phyloP scores from a whole-genome alignment of 2,888 invertebrate species.

The Brachyopa scutellaris region DNA sequence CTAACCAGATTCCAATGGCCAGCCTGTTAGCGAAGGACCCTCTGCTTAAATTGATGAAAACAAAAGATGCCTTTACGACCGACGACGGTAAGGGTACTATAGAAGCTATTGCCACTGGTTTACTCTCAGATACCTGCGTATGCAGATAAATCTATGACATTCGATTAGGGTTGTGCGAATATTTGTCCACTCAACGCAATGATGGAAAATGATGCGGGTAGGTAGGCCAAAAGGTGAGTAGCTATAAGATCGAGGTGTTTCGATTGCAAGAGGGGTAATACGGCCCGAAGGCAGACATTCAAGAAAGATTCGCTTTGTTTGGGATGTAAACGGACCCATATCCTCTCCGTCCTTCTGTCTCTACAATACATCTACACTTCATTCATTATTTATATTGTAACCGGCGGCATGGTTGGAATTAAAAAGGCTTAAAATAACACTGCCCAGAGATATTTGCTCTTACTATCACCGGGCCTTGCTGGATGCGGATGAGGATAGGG shows the following conservation, averaged over 20 bases:
- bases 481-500: neutral
- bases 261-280: constrained; percentile 24
- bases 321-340: constrained; percentile 31
- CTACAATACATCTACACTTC: constrained; percentile 16
- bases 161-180: constrained; percentile 42
- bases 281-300: constrained; percentile 31
- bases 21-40: no score
- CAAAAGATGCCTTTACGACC: no score
- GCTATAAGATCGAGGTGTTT: constrained; percentile 30
- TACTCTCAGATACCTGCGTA: neutral
- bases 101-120: neutral
- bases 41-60: no score
- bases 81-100: no score
- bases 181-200: constrained; percentile 21
- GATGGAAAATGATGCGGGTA: constrained; percentile 34
- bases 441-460: constrained; percentile 43
- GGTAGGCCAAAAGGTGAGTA: constrained; percentile 43
- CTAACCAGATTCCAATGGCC: neutral
- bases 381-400: constrained; percentile 60
- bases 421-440: constrained; percentile 66
- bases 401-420: constrained; percentile 62
- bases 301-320: constrained; percentile 28
- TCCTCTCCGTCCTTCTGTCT: neutral
- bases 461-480: constrained; percentile 8
- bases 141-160: constrained; percentile 33